A percentile compares a stretch with the other conserved stretches of the same genome.
phyloP scores from a whole-genome alignment of 1,140 invertebrate species.

The Streblospio benedicti region DNA sequence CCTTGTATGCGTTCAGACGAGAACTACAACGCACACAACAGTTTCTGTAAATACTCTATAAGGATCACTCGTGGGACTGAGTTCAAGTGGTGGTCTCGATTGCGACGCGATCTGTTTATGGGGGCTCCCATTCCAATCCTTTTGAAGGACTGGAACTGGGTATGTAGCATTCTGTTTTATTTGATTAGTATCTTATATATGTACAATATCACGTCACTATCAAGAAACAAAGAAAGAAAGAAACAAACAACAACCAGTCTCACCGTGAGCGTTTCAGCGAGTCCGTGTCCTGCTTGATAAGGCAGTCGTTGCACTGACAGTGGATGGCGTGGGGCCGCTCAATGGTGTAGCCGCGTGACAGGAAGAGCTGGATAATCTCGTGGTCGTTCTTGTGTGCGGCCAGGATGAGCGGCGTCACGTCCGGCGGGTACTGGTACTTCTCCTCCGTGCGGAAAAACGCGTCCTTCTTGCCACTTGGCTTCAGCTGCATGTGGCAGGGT shows the following conservation, averaged over 20 bases:
- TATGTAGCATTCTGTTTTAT: too few relatives aligned
- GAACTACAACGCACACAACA: conserved; percentile 82
- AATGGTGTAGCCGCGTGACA: conserved; percentile 23
- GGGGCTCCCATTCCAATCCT: too few relatives aligned
- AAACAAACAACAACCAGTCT: too few relatives aligned
- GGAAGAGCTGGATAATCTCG: conserved; percentile 35
- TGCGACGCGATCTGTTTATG: too few relatives aligned
- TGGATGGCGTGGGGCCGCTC: conserved; percentile 27
- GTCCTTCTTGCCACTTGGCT: conserved; percentile 45
- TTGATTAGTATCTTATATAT: too few relatives aligned
- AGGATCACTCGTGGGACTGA: too few relatives aligned
- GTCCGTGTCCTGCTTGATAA: conserved; percentile 15
- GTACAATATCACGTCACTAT: too few relatives aligned
- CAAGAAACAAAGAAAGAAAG: too few relatives aligned
- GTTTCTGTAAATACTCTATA: too few relatives aligned
- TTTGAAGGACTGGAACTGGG: too few relatives aligned
- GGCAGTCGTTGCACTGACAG: conserved; percentile 24
- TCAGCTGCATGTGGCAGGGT: conserved; percentile 70
- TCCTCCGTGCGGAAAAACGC: conserved; percentile 18
- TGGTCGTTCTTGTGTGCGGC: conserved; percentile 39
- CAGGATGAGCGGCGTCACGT: conserved; percentile 37
- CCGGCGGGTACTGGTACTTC: conserved; percentile 27
- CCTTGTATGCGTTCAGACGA: conserved; percentile 82
- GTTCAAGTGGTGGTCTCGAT: too few relatives aligned
- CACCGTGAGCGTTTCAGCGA: too few relatives aligned